These are phyloP conservation scores for Coranthus polyacanthus DNA, from an alignment of 2,797 vertebrate species.

Conservation along the genomic window DNA sequence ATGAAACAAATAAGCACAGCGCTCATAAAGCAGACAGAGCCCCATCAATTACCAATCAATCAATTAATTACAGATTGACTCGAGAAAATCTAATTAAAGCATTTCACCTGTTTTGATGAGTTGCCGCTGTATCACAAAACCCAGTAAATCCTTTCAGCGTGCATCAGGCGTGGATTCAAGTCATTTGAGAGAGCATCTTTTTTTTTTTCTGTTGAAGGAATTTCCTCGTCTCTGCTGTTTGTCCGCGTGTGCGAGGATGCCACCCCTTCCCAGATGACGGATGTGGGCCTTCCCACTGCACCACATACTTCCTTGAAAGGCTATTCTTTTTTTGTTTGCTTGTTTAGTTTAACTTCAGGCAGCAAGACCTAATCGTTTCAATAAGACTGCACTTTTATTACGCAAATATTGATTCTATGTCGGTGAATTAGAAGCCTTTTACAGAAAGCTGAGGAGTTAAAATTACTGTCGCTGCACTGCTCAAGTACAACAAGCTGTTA, in stretches of 20 bases:
- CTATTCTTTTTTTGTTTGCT: background rate
- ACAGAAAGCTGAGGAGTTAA: background rate
- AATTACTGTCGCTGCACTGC: too few species aligned
- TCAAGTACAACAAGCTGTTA: background rate
- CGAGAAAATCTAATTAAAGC: slow-evolving; percentile 10
- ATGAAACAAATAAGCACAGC: background rate
- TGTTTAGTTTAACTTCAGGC: background rate
- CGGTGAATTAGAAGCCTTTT: background rate
- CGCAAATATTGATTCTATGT: background rate
- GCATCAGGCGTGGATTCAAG: background rate
- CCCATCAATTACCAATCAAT: slow-evolving; percentile 31
- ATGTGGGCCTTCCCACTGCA: slow-evolving; percentile 37
- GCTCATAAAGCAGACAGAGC: slow-evolving; percentile 9
- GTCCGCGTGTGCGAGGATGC: slow-evolving; percentile 18
- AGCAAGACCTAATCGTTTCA: background rate
- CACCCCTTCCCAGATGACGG: slow-evolving; percentile 38
- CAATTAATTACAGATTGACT: too few species aligned
- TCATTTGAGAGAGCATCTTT: slow-evolving; percentile 11
- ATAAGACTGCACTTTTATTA: background rate
- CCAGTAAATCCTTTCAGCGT: slow-evolving; percentile 9
- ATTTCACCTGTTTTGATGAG: slow-evolving; percentile 58
- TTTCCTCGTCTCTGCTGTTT: slow-evolving; percentile 1
- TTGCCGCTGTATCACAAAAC: background rate
- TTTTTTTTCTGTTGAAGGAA: slow-evolving; percentile 18
- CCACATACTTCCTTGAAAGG: slow-evolving; percentile 40